A percentile compares a stretch with the other conserved stretches of the same genome.
phyloP scores from a whole-genome alignment of 2,888 invertebrate species.

The Brachylomia viminalis region DNA sequence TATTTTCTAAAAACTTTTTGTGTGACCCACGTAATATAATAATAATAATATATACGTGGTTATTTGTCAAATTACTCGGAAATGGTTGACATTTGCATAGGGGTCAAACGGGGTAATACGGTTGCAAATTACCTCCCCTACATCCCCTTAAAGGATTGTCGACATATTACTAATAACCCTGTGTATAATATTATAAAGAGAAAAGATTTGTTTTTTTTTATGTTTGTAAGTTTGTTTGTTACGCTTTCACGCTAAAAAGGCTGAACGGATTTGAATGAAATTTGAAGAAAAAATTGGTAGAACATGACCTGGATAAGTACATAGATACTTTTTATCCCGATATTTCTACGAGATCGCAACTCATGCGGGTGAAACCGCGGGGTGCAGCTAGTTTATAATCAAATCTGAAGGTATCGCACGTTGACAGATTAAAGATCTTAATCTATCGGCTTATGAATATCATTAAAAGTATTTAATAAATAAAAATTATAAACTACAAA shows the following conservation, averaged over 20 bases:
- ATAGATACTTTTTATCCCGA: background rate
- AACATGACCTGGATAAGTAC: background rate
- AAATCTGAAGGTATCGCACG: background rate
- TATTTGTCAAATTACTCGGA: too few species aligned
- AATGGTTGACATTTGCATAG: too few species aligned
- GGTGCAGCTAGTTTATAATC: background rate
- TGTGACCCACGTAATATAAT: too few species aligned
- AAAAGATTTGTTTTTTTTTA: background rate
- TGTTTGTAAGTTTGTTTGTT: background rate
- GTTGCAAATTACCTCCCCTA: too few species aligned
- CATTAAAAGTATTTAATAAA: background rate
- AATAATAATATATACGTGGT: too few species aligned
- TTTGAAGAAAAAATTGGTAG: background rate
- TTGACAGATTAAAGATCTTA: slow-evolving; percentile 10
- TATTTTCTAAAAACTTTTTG: too few species aligned
- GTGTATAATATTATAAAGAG: background rate
- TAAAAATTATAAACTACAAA: background rate
- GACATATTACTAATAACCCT: too few species aligned
- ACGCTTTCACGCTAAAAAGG: background rate
- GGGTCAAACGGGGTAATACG: too few species aligned
- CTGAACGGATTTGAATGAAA: background rate
- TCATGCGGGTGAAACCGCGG: background rate
- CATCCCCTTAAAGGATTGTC: too few species aligned
- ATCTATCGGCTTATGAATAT: background rate
- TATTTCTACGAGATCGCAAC: background rate